Percentiles rank a stretch among this genome's conserved stretches.
Conservation (phyloP, 2,888 invertebrate species). For the Drosophila algonquin region DNA sequence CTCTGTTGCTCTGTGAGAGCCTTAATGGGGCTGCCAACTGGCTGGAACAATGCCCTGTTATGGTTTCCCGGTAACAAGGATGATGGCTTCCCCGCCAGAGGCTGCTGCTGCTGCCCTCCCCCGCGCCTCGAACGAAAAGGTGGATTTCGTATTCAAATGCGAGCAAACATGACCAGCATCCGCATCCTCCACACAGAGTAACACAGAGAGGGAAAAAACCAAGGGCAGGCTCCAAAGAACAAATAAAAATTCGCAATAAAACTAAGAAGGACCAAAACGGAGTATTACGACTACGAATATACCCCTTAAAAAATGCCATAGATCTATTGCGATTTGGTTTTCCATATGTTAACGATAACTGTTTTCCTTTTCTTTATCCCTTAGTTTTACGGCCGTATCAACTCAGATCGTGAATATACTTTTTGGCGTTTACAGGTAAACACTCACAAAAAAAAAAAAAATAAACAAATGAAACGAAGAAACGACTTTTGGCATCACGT, state of each 20-base stretch:
- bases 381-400: background rate
- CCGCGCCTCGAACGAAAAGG: conserved; percentile 19
- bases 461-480: conserved; percentile 33
- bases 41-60: conserved; percentile 50
- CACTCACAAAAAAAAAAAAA: conserved; percentile 20
- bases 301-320: background rate
- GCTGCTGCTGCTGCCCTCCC: conserved; percentile 7
- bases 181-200: conserved; percentile 35
- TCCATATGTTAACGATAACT: no score
- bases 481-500: conserved; percentile 79
- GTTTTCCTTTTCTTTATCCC: no score
- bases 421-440: conserved; percentile 1
- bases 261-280: background rate
- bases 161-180: conserved; percentile 53
- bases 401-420: background rate
- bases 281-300: background rate
- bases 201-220: conserved; percentile 6
- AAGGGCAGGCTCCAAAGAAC: conserved; percentile 44
- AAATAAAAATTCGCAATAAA: conserved; percentile 21
- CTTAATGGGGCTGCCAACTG: conserved; percentile 51
- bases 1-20: conserved; percentile 21
- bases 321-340: no score
- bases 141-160: conserved; percentile 56
- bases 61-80: conserved; percentile 52
- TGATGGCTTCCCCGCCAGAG: conserved; percentile 43